Evolutionary conservation across 2,888 invertebrate species (phyloP), one percentile per base, ranked within the genome.

Genomic region (Corbicula japonica): DNA sequence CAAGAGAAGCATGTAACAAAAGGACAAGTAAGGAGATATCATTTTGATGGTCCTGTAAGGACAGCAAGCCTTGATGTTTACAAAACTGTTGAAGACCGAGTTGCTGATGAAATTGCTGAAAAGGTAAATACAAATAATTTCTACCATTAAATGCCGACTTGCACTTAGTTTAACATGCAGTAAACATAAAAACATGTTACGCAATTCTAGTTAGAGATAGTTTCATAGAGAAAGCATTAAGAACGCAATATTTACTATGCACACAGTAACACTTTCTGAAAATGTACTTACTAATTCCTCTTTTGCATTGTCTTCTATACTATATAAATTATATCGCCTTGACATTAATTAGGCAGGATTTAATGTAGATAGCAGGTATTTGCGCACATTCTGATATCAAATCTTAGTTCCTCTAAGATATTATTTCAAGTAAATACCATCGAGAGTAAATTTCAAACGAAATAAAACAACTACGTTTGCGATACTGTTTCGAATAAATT

Each of bases 91-190:
- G 79, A 78, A 2, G 74, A 66, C 38, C 46, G 44, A 12, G 28
- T 68, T 18, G 72, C 75, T 4, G 77, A 84, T 30, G 56, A 60
- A 26, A 61, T 69, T 21, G 82, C 80, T 15, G 65, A 71, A 69
- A 63, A 69, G 66, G 85, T 85, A 70, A 35, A 38, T 50, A n/a
- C n/a, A n/a, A n/a, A n/a, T n/a, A n/a, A n/a, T n/a, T n/a, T n/a
- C n/a, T n/a, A 50, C 56, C 18, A 34, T 56, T 28, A 15, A 52
- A 12, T 10, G 4, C 15, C 15, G 41, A 8, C 8, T 8, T 38
- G 18, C 8, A 38, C 41, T 38, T 38, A 15, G 8, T 38, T 38
- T 38, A 38, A 38, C 41, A 8, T 38, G 41, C 18, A 8, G 18
- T 8, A 38, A 38, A 12, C 10, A 38, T 18, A 12, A 38, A 12